Percentiles rank a stretch among this genome's conserved stretches.
Conservation (phyloP, 2,888 invertebrate species). For the Papilio elwesi region DNA sequence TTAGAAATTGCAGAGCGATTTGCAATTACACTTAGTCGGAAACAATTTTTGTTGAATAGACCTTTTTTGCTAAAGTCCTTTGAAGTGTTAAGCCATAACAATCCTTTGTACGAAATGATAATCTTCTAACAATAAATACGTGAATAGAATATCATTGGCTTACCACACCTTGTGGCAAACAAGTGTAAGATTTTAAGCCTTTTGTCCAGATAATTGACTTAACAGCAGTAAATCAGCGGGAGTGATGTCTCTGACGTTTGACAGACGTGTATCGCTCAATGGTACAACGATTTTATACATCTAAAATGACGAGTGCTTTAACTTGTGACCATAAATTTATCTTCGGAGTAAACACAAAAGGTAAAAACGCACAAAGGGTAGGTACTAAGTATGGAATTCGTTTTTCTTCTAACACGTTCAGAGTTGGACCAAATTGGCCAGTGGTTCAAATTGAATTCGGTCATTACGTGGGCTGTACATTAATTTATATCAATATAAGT, state of each 20-base stretch:
- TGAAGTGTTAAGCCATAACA: conserved; percentile 30
- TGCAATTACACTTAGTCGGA: conserved; percentile 6
- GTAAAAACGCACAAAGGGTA: no score
- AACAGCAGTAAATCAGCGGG: conserved; percentile 60
- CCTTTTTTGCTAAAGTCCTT: neutral
- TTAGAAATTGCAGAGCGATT: conserved; percentile 8
- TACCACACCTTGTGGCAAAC: conserved; percentile 61
- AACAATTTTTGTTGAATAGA: conserved; percentile 1
- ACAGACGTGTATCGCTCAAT: conserved; percentile 49
- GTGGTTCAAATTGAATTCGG: neutral
- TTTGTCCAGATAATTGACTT: conserved; percentile 66
- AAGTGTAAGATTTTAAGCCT: conserved; percentile 58
- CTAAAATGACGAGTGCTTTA: neutral
- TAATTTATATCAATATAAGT: neutral
- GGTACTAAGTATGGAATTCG: no score
- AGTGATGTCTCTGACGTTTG: conserved; percentile 49
- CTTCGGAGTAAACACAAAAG: neutral
- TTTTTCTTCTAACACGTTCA: no score
- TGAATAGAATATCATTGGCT: conserved; percentile 49
- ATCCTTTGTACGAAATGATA: conserved; percentile 24
- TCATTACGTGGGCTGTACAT: no score
- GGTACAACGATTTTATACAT: conserved; percentile 40
- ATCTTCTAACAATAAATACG: conserved; percentile 47
- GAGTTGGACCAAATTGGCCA: no score
- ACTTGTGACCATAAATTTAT: neutral